Percentiles rank a stretch among this genome's conserved stretches.
phyloP scores from a whole-genome alignment of 1,140 invertebrate species.

The Epicauta chinensis region DNA sequence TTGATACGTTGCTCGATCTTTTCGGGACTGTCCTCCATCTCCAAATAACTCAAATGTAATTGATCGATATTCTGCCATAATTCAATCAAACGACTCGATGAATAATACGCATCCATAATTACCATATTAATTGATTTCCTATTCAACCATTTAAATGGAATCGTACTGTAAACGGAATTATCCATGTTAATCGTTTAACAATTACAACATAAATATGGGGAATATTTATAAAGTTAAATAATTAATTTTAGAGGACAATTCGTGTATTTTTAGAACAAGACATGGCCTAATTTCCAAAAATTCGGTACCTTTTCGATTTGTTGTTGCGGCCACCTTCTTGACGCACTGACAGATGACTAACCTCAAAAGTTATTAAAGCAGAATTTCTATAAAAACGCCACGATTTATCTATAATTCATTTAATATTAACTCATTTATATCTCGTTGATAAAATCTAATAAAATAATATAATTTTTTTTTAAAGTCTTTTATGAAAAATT shows the following conservation, averaged over 20 bases:
- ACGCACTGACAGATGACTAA: slow-evolving; percentile 8
- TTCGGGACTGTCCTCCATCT: slow-evolving; percentile 67
- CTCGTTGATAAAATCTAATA: too few relatives aligned
- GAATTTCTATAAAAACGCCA: too few relatives aligned
- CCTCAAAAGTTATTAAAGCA: neutral
- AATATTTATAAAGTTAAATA: neutral
- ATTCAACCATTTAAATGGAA: neutral
- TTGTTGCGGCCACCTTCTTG: neutral
- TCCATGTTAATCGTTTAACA: neutral
- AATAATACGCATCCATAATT: slow-evolving; percentile 36
- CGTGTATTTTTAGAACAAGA: neutral
- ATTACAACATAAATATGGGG: neutral
- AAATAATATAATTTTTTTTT: too few relatives aligned
- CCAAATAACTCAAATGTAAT: slow-evolving; percentile 64
- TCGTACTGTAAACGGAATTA: neutral
- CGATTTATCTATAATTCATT: too few relatives aligned
- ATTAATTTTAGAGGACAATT: neutral
- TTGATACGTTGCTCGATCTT: slow-evolving; percentile 67
- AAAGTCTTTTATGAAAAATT: too few relatives aligned
- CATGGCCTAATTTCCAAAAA: neutral
- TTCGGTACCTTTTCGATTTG: neutral
- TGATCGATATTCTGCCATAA: slow-evolving; percentile 63
- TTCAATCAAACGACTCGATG: slow-evolving; percentile 49
- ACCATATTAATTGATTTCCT: slow-evolving; percentile 28
- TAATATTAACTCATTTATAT: too few relatives aligned